Conservation (phyloP, 1,140 invertebrate species). For the Plodia interpunctella region DNA sequence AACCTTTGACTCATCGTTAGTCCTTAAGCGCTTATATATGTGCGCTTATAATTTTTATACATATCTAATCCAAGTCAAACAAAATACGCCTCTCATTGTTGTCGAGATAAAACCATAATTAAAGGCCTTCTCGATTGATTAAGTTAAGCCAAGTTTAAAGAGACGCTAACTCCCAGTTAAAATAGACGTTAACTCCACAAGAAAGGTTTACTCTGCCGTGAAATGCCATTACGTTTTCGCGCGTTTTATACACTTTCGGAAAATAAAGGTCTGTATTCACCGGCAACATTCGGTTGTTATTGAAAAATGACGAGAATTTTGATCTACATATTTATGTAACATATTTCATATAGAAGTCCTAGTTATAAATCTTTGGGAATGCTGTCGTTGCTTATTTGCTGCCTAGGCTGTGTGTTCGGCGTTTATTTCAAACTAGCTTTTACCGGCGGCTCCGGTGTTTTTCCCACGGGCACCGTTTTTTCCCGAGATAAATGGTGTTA, state of each 20-base stretch:
- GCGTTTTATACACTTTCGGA: constrained; percentile 63
- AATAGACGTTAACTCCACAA: constrained; percentile 72
- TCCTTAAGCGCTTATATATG: too few species aligned
- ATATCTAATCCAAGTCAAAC: constrained; percentile 37
- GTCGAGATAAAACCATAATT: constrained; percentile 71
- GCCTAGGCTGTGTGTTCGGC: too few species aligned
- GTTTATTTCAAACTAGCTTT: too few species aligned
- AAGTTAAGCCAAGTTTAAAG: constrained; percentile 74
- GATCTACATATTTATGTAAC: too few species aligned
- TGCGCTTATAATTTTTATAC: constrained; percentile 7
- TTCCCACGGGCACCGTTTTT: too few species aligned
- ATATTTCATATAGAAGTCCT: too few species aligned
- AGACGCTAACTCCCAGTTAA: constrained; percentile 74
- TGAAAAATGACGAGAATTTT: background rate
- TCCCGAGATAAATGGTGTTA: too few species aligned
- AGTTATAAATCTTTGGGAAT: too few species aligned
- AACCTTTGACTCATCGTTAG: too few species aligned
- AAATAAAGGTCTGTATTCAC: constrained; percentile 9
- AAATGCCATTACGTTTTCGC: constrained; percentile 75
- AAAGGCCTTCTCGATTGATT: constrained; percentile 74
- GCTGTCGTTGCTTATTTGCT: too few species aligned
- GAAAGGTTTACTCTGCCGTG: constrained; percentile 74
- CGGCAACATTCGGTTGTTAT: background rate
- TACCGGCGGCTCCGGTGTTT: too few species aligned
- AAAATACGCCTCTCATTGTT: constrained; percentile 62